Conservation (phyloP, 92 coral and sea anemone genomes). For the Epizoanthus ramosus region DNA sequence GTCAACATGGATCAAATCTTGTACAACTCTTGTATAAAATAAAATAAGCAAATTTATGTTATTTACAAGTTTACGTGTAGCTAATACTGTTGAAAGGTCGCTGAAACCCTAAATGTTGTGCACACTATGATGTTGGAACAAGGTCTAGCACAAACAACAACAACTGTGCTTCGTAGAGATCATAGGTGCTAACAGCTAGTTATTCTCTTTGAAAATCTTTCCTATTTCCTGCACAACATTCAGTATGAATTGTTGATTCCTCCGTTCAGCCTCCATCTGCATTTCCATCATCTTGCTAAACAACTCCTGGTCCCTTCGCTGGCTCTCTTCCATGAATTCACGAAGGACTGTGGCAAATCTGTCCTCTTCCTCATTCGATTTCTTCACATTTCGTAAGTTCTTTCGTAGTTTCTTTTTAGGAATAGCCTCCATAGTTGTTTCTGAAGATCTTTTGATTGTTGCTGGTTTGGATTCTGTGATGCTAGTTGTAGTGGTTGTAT, state of each 20-base stretch:
- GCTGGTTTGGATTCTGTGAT: neutral
- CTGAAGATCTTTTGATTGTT: slow-evolving; percentile 6
- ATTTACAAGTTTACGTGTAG: no score
- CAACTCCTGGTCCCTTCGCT: slow-evolving; percentile 80
- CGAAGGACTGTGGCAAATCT: slow-evolving; percentile 59
- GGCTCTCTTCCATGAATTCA: slow-evolving; percentile 86
- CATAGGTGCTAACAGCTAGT: neutral
- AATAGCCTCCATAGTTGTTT: neutral
- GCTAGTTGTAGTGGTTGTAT: neutral
- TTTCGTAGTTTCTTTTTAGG: slow-evolving; percentile 67
- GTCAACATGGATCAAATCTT: no score
- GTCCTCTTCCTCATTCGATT: slow-evolving; percentile 63
- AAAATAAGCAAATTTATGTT: no score
- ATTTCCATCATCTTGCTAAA: slow-evolving; percentile 77
- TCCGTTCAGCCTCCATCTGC: slow-evolving; percentile 79
- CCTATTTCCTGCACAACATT: slow-evolving; percentile 86
- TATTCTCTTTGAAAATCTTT: slow-evolving; percentile 58
- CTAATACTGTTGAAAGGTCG: no score
- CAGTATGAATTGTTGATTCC: slow-evolving; percentile 85
- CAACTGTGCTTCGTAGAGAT: no score
- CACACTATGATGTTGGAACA: no score
- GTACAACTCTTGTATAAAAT: no score
- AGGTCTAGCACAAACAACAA: no score
- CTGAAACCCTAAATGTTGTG: no score
- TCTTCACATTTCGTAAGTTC: slow-evolving; percentile 68